These are phyloP conservation scores for Pterobdella sp. DNA, from an alignment of 2,888 invertebrate species.

Conservation along the genomic window DNA sequence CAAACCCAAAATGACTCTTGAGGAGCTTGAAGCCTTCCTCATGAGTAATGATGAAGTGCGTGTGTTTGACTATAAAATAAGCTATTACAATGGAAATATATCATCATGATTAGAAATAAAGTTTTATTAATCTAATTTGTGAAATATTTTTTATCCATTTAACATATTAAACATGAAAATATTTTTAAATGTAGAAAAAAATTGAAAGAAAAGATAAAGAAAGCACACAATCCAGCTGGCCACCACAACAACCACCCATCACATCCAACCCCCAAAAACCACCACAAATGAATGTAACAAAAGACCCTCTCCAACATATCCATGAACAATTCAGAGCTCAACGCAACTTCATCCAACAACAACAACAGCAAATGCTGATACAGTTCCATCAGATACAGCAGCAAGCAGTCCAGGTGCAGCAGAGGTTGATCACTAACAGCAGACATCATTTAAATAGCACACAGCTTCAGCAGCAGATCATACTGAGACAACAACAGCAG, in stretches of 20 bases:
- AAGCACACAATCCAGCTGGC: neutral
- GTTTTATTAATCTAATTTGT: no score
- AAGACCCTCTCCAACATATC: neutral
- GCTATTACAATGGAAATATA: neutral
- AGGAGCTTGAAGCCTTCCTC: slow-evolving; percentile 15
- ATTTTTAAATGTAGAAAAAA: no score
- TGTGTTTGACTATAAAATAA: neutral
- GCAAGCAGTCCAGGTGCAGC: neutral
- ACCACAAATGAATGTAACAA: slow-evolving; percentile 3
- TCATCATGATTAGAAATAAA: neutral
- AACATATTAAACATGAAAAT: no score
- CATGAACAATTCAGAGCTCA: neutral
- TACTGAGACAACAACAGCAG: slow-evolving; percentile 15
- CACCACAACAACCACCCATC: neutral
- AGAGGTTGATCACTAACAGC: neutral
- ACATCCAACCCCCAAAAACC: neutral
- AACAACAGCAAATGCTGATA: neutral
- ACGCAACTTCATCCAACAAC: neutral
- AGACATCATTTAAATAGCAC: neutral
- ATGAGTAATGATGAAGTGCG: neutral
- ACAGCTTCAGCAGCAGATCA: neutral
- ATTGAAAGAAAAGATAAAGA: neutral
- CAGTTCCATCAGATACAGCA: neutral
- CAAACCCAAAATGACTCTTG: slow-evolving; percentile 19
- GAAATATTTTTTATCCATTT: no score